A percentile compares a stretch with the other conserved stretches of the same genome.
These are phyloP conservation scores for Dipodomys stephensi DNA, from an alignment of 2,113 vertebrate species.

Conservation along the genomic window DNA sequence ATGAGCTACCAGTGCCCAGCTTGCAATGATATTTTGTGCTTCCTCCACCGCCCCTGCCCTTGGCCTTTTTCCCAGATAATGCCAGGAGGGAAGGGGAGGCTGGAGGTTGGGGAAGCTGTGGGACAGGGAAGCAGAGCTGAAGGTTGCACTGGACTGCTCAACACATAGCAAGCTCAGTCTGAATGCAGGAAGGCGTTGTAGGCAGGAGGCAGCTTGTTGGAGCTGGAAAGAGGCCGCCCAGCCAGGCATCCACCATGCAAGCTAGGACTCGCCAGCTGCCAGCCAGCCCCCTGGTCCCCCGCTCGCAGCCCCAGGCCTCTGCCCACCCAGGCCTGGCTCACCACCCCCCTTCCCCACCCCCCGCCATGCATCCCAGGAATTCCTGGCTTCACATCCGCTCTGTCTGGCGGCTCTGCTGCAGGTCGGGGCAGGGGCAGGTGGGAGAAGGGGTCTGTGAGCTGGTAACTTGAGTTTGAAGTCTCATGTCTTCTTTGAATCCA, in stretches of 20 bases:
- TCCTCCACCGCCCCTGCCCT: no score
- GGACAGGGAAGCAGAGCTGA: neutral
- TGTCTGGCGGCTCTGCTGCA: neutral
- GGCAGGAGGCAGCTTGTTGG: slow-evolving; percentile 34
- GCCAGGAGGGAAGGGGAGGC: no score
- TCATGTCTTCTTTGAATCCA: neutral
- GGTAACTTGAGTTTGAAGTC: neutral
- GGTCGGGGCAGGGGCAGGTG: neutral
- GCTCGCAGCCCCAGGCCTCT: neutral
- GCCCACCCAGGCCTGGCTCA: neutral
- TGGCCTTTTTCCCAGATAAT: neutral
- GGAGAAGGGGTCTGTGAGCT: neutral
- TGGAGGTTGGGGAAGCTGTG: neutral
- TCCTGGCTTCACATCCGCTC: neutral
- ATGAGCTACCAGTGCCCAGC: no score
- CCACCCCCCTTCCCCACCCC: neutral
- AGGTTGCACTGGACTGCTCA: neutral
- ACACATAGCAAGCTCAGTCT: neutral
- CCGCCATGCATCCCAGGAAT: neutral
- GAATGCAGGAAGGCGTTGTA: slow-evolving; percentile 8
- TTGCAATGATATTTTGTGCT: no score
- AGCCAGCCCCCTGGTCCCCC: neutral
- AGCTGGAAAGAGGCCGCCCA: neutral
- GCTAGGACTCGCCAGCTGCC: neutral
- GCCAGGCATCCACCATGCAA: neutral